Evolutionary conservation across 2,797 vertebrate species (phyloP).

Genomic region (Hemibagrus guttatus): DNA sequence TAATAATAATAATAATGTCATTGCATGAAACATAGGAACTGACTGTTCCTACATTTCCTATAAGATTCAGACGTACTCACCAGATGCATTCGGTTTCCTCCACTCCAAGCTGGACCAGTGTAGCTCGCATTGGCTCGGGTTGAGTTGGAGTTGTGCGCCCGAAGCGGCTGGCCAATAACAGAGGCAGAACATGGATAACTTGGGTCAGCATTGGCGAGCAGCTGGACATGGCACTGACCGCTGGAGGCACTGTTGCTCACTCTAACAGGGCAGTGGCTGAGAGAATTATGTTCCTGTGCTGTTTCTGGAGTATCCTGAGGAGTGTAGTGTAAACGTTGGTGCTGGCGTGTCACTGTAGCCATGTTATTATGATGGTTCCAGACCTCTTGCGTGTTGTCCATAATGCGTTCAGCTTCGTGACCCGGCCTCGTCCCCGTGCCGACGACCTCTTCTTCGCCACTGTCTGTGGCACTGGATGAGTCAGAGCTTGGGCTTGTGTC

Average conservation of each 20-base stretch:
- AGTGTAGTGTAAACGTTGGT: slow-evolving; percentile 15
- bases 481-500: slow-evolving; percentile 68
- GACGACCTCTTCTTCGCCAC: slow-evolving; percentile 89
- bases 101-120: slow-evolving; percentile 62
- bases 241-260: slow-evolving; percentile 26
- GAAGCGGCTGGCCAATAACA: slow-evolving; percentile 67
- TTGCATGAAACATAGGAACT: too few relatives aligned
- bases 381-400: slow-evolving; percentile 56
- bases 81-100: slow-evolving; percentile 80
- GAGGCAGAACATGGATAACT: slow-evolving; percentile 68
- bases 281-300: slow-evolving; percentile 39
- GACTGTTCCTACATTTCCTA: background rate
- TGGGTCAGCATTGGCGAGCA: slow-evolving; percentile 63
- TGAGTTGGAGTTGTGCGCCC: slow-evolving; percentile 55
- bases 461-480: slow-evolving; percentile 74
- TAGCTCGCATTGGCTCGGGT: slow-evolving; percentile 56
- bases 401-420: slow-evolving; percentile 73
- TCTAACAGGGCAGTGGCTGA: slow-evolving; percentile 29
- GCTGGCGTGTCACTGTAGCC: slow-evolving; percentile 53
- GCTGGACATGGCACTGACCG: slow-evolving; percentile 75
- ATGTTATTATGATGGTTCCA: slow-evolving; percentile 68
- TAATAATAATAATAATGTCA: too few relatives aligned
- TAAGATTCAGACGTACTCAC: slow-evolving; percentile 70
- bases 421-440: slow-evolving; percentile 87
- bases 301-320: slow-evolving; percentile 32